Evolutionary conservation across 1,140 invertebrate genomes (phyloP).

Genomic region (Halyomorpha halys): DNA sequence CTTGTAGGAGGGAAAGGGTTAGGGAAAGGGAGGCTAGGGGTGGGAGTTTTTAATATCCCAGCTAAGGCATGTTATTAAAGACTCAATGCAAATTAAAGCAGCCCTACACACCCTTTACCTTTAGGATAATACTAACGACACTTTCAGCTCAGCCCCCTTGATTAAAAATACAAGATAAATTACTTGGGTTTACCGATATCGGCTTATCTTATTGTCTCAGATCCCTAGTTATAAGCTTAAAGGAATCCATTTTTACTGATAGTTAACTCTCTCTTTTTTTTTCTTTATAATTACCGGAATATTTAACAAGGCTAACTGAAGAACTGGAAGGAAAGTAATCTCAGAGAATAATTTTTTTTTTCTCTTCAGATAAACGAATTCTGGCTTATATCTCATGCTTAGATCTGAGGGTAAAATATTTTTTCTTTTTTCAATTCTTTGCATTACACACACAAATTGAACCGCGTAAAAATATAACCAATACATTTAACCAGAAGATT

Average conservation of each 20-base stretch:
- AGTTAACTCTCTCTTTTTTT: too few relatives aligned
- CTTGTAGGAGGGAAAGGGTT: conserved; percentile 16
- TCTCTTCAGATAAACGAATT: too few relatives aligned
- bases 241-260: conserved; percentile 14
- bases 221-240: conserved; percentile 12
- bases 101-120: conserved; percentile 17
- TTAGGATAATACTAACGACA: conserved; percentile 26
- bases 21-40: not conserved
- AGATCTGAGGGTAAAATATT: too few relatives aligned
- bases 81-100: conserved; percentile 26
- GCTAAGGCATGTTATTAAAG: conserved; percentile 25
- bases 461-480: too few relatives aligned
- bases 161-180: conserved; percentile 28
- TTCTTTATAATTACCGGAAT: conserved; percentile 6
- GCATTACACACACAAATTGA: too few relatives aligned
- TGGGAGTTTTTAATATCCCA: conserved; percentile 26
- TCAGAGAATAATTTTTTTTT: too few relatives aligned
- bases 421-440: too few relatives aligned
- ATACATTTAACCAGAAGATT: too few relatives aligned
- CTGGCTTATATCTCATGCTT: too few relatives aligned
- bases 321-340: not conserved
- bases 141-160: conserved; percentile 23
- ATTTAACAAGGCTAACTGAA: not conserved
- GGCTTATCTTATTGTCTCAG: conserved; percentile 26
- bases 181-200: conserved; percentile 17